Percentiles rank a stretch among this genome's conserved stretches.
Conservation (phyloP, 2,113 vertebrate species). For the Choloepus hoffmanni region DNA sequence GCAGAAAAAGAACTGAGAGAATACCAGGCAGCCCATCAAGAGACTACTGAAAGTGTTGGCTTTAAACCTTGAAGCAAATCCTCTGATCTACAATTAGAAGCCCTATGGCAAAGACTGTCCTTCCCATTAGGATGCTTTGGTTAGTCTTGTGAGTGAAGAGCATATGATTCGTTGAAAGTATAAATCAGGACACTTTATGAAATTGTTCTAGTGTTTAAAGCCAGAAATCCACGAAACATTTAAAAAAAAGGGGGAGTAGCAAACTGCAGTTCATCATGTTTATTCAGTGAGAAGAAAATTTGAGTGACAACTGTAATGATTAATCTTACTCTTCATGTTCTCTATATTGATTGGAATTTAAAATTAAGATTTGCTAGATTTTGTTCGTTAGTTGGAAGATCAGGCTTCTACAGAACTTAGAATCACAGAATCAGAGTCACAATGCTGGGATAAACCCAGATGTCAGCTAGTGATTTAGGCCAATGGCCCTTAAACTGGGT, state of each 20-base stretch:
- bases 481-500: neutral
- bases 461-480: neutral
- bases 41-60: neutral
- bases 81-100: neutral
- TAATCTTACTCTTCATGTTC: neutral
- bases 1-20: neutral
- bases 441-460: neutral
- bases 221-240: neutral
- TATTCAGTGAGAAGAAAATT: constrained; percentile 60
- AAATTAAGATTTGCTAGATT: constrained; percentile 47
- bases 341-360: constrained; percentile 39
- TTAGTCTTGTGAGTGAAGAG: constrained; percentile 31
- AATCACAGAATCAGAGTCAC: neutral
- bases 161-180: constrained; percentile 52
- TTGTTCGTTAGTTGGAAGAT: neutral
- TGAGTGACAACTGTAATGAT: constrained; percentile 12
- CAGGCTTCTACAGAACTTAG: neutral
- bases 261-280: constrained; percentile 59
- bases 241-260: neutral
- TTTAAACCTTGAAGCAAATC: neutral
- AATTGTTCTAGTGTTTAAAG: constrained; percentile 42
- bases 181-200: constrained; percentile 36
- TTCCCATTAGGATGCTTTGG: neutral
- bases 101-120: neutral
- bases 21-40: neutral